phyloP scores from a whole-genome alignment of 2,888 invertebrate species.

The Platycheirus albimanus region DNA sequence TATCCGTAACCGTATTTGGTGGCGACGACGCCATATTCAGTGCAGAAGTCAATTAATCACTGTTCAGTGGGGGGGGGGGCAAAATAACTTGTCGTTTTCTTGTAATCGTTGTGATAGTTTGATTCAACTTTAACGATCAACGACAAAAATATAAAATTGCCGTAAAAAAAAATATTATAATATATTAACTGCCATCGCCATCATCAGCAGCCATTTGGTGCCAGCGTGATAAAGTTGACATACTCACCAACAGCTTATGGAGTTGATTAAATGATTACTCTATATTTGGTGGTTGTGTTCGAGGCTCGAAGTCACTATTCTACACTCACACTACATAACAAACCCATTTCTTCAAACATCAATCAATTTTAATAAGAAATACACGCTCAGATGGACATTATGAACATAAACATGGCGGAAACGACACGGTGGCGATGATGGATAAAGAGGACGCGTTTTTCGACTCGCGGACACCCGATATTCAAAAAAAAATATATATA shows the following conservation, averaged over 20 bases:
- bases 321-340: not conserved
- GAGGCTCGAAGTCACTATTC: slow-evolving; percentile 17
- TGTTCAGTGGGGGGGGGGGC: slow-evolving; percentile 36
- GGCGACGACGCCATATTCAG: slow-evolving; percentile 32
- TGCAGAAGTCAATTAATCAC: slow-evolving; percentile 66
- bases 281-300: slow-evolving; percentile 55
- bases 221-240: slow-evolving; percentile 37
- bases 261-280: slow-evolving; percentile 46
- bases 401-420: too few relatives aligned
- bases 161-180: slow-evolving; percentile 48
- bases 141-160: slow-evolving; percentile 17
- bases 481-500: slow-evolving; percentile 1
- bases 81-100: slow-evolving; percentile 45
- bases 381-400: too few relatives aligned
- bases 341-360: slow-evolving; percentile 53
- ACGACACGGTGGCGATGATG: too few relatives aligned
- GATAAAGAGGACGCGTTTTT: not conserved
- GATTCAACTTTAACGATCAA: slow-evolving; percentile 30
- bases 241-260: slow-evolving; percentile 19
- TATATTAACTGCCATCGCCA: slow-evolving; percentile 56
- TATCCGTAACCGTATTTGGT: slow-evolving; percentile 59
- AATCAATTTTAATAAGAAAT: slow-evolving; percentile 63
- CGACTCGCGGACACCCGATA: slow-evolving; percentile 21
- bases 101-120: slow-evolving; percentile 54
- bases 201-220: not conserved